Evolutionary conservation across 2,888 invertebrate genomes (phyloP).

Genomic region (Cartodere bifasciata): DNA sequence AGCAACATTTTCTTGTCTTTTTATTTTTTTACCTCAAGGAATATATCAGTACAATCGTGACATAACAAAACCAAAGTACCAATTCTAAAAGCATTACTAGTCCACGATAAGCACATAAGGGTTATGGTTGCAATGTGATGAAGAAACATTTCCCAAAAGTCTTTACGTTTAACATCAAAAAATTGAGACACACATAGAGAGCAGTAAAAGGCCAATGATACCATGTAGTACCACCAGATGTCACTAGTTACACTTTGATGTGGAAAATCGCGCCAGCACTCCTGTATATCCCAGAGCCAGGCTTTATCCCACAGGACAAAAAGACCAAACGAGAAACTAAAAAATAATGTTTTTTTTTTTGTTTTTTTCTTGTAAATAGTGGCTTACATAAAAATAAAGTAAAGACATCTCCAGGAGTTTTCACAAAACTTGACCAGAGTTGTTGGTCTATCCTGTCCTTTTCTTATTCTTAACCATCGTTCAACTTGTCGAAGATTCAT

Average conservation of each 20-base stretch:
- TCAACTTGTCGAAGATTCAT: conserved; percentile 78
- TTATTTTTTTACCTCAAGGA: conserved; percentile 56
- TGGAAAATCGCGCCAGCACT: conserved; percentile 59
- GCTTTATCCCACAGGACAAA: conserved; percentile 78
- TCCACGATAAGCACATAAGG: conserved; percentile 87
- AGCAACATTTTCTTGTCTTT: too few relatives aligned
- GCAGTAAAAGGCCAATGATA: conserved; percentile 91
- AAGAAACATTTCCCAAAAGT: conserved; percentile 97
- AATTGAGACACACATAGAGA: conserved; percentile 86
- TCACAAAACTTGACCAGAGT: conserved; percentile 86
- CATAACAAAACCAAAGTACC: conserved; percentile 80
- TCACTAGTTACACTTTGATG: conserved; percentile 65
- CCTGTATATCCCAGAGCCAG: conserved; percentile 85
- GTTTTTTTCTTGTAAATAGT: too few relatives aligned
- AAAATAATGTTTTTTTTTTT: too few relatives aligned
- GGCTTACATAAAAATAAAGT: conserved; percentile 73
- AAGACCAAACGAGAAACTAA: conserved; percentile 72
- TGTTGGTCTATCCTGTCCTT: conserved; percentile 78
- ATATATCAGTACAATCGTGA: conserved; percentile 84
- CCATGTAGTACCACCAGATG: conserved; percentile 96
- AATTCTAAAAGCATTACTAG: conserved; percentile 82
- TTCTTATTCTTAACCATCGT: conserved; percentile 76
- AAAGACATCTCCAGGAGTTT: conserved; percentile 80
- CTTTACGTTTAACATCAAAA: conserved; percentile 84
- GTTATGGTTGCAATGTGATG: conserved; percentile 91